Evolutionary conservation across 2,113 vertebrate species (phyloP).

Genomic region (Nothoprocta perdicaria): DNA sequence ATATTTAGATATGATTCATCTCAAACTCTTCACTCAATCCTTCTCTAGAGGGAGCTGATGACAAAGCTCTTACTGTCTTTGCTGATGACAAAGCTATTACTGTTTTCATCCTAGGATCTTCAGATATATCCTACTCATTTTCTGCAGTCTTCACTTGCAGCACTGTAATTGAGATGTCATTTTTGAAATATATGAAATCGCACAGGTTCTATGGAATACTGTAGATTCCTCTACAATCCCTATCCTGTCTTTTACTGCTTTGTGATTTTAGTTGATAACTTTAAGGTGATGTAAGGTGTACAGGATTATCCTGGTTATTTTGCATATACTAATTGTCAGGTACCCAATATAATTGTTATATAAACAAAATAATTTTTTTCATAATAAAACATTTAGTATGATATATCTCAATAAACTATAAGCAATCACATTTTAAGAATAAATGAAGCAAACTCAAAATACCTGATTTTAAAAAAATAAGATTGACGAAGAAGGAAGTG

Average conservation of each 20-base stretch:
- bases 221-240: background rate
- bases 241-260: background rate
- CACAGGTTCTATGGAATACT: background rate
- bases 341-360: background rate
- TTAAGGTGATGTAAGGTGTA: background rate
- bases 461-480: background rate
- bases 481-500: background rate
- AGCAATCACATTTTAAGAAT: background rate
- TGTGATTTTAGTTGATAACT: background rate
- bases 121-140: slow-evolving; percentile 39
- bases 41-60: slow-evolving; percentile 54
- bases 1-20: background rate
- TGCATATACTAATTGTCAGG: background rate
- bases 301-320: background rate
- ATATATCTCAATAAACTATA: background rate
- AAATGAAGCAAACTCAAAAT: background rate
- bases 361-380: background rate
- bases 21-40: background rate
- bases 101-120: slow-evolving; percentile 45
- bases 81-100: background rate
- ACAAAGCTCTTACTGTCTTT: slow-evolving; percentile 40
- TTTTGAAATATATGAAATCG: slow-evolving; percentile 25
- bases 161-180: slow-evolving; percentile 48
- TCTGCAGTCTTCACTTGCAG: slow-evolving; percentile 21
- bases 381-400: background rate